Evolutionary conservation across 2,797 vertebrate species (phyloP), one percentile per base, ranked within the genome.

Genomic region (Leuciscus waleckii): DNA sequence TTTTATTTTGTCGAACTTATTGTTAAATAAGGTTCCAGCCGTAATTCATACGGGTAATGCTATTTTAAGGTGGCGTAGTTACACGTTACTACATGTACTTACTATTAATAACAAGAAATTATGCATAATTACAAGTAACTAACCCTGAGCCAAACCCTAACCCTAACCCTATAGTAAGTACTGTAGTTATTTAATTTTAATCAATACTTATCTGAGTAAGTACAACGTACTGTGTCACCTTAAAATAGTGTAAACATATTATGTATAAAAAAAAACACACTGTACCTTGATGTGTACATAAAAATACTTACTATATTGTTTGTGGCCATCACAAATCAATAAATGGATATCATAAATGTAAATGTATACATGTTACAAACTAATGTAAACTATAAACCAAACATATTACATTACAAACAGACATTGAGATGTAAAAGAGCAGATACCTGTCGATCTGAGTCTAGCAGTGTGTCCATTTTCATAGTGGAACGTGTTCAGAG

Each of bases 381-480:
- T 29, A 8, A 65, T 19, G 29, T 71, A 29, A 46, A n/a, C 5
- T 41, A 35, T 9, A 68, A 68, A 69, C 1, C 14, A 65, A 65
- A 65, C 2, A 1, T 17, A 17, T 14, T 9, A 26, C 69, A 71
- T 14, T 8, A 63, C n/a, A 29, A 14, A 63, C 61, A 63, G n/a
- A 7, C 2, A 1, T 0, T 2, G 58, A 63, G 58, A 49, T 32
- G 61, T 32, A 7, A 65, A 32, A 41, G 23, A 69, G 46, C 58
- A 81, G 83, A 75, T 88, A 86, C 86, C 87, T 88, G 86, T 49
- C 77, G 29, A 77, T 65, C 29, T 85, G 82, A 82, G 70, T 69
- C 29, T 37, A 32, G 49, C n/a, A 41, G 23, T 56, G 21, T 41
- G 49, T 70, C 54, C 56, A 70, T 65, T 13, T 81, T 29, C 65